Base-by-base conservation (phyloP, 2,888 invertebrate species). In the Sycophila texana region DNA sequence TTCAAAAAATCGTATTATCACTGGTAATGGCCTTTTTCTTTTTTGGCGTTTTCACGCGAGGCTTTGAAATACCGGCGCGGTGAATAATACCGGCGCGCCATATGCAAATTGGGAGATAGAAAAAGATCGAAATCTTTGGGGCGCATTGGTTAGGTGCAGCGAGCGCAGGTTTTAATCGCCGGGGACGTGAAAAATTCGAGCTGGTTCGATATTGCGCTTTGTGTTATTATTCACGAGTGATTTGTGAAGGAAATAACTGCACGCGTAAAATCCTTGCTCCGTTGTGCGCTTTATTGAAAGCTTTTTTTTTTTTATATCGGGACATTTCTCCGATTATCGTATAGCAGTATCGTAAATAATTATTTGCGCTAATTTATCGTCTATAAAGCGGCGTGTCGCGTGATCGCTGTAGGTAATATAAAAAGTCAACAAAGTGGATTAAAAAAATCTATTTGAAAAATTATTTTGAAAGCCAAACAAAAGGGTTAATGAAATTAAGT, bases 231-330 rank as follows among this genome's bases (percentile, higher is more conserved):
- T 58, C 63, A 47, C 16, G 58, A 77, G 22, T 77, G 77, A 77
- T 77, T 77, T 77, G 77, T 70, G 71, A 57, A 72, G 26, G 58
- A 78, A 77, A 72, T 77, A 53, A 73, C 77, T 72, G 22, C 49
- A 60, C 18, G 58, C 60, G 55, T 66, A 66, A 72, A 77, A 47
- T 51, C 68, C 18, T 47, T n/a, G 49, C 14, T 26, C 26, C 49
- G 55, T 13, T 51, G 60, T 53, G 47, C 10, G 26, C 13, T 16
- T 39, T 39, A 39, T 39, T 39, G 39, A 39, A 39, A 7, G 7
- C 39, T 39, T 39, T 10, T 39, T 39, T 3, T 39, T 39, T 10
- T 39, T 39, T 3, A 26, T 26, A 39, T 7, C 39, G 39, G 39
- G 39, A 39, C 7, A 39, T 39, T 39, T 39, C 26, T 39, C 7